A percentile compares a stretch with the other conserved stretches of the same genome.
Conservation (phyloP, 2,797 vertebrate species). For the Philypnodon macrostomus region DNA sequence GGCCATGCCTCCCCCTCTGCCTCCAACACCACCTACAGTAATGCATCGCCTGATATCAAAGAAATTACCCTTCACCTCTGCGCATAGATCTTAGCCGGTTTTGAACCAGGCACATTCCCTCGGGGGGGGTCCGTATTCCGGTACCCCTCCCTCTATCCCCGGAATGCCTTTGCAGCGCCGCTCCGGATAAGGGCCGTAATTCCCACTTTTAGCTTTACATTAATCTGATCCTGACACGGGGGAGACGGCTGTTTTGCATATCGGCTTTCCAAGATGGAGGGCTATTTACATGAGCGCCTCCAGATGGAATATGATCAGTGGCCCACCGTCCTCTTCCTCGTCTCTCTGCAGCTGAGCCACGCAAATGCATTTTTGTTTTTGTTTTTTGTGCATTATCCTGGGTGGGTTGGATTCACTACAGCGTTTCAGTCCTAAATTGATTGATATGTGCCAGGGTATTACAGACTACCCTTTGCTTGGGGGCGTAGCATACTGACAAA, state of each 20-base stretch:
- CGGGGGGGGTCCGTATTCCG: conserved; percentile 56
- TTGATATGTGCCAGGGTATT: not conserved
- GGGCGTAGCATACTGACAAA: no score
- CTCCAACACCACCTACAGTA: conserved; percentile 68
- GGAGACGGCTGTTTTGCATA: conserved; percentile 84
- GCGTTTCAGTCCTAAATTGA: not conserved
- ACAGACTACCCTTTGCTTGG: no score
- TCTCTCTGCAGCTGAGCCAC: conserved; percentile 54
- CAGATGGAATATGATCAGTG: conserved; percentile 82
- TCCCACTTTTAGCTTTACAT: conserved; percentile 86
- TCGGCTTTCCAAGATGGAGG: conserved; percentile 80
- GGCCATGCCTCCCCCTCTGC: conserved; percentile 55
- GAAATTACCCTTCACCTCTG: conserved; percentile 83
- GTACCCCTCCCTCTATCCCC: conserved; percentile 71
- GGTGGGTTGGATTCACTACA: not conserved
- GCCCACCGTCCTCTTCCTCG: conserved; percentile 53
- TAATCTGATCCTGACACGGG: conserved; percentile 84
- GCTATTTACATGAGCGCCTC: conserved; percentile 83
- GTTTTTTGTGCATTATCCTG: not conserved
- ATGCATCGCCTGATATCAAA: conserved; percentile 76
- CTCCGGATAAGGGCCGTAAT: conserved; percentile 82
- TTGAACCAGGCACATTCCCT: conserved; percentile 58
- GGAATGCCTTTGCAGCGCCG: conserved; percentile 70
- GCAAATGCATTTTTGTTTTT: conserved; percentile 50
- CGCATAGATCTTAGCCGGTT: conserved; percentile 74